Conservation (phyloP, 2,888 invertebrate genomes). For the Amphipyra berbera region DNA sequence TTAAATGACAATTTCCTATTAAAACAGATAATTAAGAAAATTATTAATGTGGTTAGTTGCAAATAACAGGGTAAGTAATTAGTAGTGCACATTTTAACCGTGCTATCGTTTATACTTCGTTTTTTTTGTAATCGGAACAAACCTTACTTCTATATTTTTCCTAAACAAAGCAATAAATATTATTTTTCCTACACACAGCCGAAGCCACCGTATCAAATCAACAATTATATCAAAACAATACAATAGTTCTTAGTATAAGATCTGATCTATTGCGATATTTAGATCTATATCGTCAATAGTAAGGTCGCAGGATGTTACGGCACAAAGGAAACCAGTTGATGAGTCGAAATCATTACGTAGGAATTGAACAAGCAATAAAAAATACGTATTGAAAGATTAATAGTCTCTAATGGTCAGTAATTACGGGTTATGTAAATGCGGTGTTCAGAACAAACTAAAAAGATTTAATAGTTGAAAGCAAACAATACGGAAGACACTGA, state of each 20-base stretch:
- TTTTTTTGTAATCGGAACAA: neutral
- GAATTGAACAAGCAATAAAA: constrained; percentile 26
- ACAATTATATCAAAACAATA: constrained; percentile 55
- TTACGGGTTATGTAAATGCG: constrained; percentile 25
- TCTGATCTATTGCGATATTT: constrained; percentile 54
- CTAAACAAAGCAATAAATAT: constrained; percentile 6
- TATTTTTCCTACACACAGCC: constrained; percentile 9
- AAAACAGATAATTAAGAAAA: neutral
- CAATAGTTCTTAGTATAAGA: constrained; percentile 60
- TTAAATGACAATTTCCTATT: neutral
- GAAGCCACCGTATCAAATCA: constrained; percentile 20
- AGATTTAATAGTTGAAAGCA: neutral
- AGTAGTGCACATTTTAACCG: neutral
- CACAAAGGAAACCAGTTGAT: constrained; percentile 52
- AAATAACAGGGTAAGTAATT: neutral
- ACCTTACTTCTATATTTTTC: neutral
- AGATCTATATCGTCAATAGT: constrained; percentile 66
- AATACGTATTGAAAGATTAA: constrained; percentile 46
- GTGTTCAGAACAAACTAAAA: constrained; percentile 13
- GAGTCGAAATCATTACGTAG: constrained; percentile 45
- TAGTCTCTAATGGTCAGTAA: constrained; percentile 32
- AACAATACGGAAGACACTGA: neutral
- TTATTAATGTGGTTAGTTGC: neutral
- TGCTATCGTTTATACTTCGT: neutral
- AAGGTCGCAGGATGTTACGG: constrained; percentile 77